Percentiles rank a stretch among this genome's conserved stretches.
These are phyloP conservation scores for Babylonia areolata DNA, from an alignment of 1,140 invertebrate species.

Conservation along the genomic window DNA sequence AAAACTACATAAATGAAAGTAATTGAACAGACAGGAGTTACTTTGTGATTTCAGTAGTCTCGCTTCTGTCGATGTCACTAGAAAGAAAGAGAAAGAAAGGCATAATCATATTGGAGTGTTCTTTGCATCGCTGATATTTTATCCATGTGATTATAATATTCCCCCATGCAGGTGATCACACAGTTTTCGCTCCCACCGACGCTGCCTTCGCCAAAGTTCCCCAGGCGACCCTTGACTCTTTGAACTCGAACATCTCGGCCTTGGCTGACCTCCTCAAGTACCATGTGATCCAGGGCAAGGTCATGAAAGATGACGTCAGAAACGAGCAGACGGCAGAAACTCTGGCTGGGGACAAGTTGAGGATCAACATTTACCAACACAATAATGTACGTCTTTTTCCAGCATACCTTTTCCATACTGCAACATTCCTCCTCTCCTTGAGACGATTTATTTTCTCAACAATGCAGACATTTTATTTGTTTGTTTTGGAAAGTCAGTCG, in stretches of 20 bases:
- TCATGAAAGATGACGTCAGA: conserved; percentile 43
- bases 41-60: too few species aligned
- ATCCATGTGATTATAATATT: background rate
- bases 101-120: background rate
- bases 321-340: conserved; percentile 49
- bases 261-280: conserved; percentile 85
- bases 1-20: too few species aligned
- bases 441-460: too few species aligned
- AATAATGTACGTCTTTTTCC: conserved; percentile 41
- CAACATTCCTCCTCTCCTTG: too few species aligned
- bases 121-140: background rate
- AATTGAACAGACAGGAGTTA: too few species aligned
- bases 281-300: conserved; percentile 80
- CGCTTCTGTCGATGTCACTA: background rate
- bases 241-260: conserved; percentile 80
- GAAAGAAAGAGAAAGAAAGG: background rate
- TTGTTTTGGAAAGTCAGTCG: too few species aligned
- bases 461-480: too few species aligned
- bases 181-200: conserved; percentile 90
- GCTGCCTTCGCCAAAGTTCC: conserved; percentile 84
- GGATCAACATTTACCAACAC: conserved; percentile 49
- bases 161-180: conserved; percentile 77
- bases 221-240: conserved; percentile 80
- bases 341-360: conserved; percentile 42
- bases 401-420: too few species aligned